Conservation (phyloP, 2,888 invertebrate species). For the Allygus modestus region DNA sequence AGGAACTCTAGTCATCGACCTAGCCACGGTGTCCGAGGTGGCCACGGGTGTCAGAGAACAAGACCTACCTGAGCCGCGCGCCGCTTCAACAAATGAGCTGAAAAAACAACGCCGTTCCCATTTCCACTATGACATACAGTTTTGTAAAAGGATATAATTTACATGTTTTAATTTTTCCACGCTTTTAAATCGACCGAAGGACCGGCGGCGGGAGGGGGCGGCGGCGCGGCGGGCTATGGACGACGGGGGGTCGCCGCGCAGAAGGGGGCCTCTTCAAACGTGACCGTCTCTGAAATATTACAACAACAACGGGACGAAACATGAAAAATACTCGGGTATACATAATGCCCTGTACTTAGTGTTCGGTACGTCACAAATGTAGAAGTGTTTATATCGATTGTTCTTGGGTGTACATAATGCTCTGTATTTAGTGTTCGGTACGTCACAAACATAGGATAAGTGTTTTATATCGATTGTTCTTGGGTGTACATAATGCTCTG, state of each 20-base stretch:
- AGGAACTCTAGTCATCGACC: too few species aligned
- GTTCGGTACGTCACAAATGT: conserved; percentile 30
- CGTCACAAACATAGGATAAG: conserved; percentile 17
- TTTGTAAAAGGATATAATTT: conserved; percentile 58
- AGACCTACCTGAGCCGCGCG: too few species aligned
- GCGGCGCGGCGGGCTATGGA: conserved; percentile 12
- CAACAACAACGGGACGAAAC: conserved; percentile 49
- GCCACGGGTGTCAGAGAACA: too few species aligned
- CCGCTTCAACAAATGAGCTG: conserved; percentile 32
- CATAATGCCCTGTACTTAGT: conserved; percentile 51
- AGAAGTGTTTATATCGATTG: neutral
- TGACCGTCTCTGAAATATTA: conserved; percentile 55
- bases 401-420: neutral
- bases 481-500: neutral
- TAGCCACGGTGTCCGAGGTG: too few species aligned
- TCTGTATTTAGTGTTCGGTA: conserved; percentile 39
- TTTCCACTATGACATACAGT: conserved; percentile 56
- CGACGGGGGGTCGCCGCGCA: conserved; percentile 25
- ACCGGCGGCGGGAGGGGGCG: neutral
- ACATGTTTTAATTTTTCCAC: conserved; percentile 58
- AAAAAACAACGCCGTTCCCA: conserved; percentile 54
- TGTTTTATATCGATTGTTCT: too few species aligned
- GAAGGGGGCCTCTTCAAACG: conserved; percentile 61
- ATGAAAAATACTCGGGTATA: conserved; percentile 46
- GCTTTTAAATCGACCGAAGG: conserved; percentile 49